Base-by-base conservation (phyloP, 2,888 invertebrate genomes). In the Leptinotarsa juncta region DNA sequence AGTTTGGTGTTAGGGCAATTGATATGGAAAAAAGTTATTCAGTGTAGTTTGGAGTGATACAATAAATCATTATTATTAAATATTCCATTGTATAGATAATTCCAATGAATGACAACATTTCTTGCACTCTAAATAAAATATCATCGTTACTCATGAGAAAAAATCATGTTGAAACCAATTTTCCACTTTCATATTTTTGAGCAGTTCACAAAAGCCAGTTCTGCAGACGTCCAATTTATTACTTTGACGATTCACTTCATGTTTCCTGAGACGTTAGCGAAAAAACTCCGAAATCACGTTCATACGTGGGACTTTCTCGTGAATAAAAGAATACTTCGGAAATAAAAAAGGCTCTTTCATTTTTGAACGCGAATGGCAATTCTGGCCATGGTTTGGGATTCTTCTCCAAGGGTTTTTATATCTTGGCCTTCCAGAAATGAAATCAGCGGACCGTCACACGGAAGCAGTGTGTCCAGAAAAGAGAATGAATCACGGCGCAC, bases 401-500 rank as follows among this genome's bases (percentile, higher is more conserved):
- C 53, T 32, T 23, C 18, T 51, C 53, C 14, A 51, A 53, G 51
- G 32, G 26, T 67, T 67, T 67, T 67, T 49, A 49, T 10, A 3
- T 67, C 26, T 50, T 23, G 50, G 67, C 51, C 50, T 67, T 67
- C 67, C 53, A 67, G 67, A 67, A 67, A 67, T 67, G 71, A 67
- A 67, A 62, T 73, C 76, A 70, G 67, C 73, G 65, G 62, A 73
- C 72, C 76, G 70, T 71, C 65, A 73, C 73, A 67, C 55, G 73
- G 73, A 77, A 78, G 80, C 79, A 67, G 50, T 67, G 79, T 79
- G 81, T 78, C 72, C 78, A 74, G 78, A 76, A 77, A 81, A 76
- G 80, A 76, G 81, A 80, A 82, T 83, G 83, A 81, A 82, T 83
- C 81, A 81, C 81, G 77, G 76, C 76, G 78, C 80, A 76, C 73